These are phyloP conservation scores for Diachasmimorpha longicaudata DNA, from an alignment of 1,140 invertebrate species.

Conservation along the genomic window DNA sequence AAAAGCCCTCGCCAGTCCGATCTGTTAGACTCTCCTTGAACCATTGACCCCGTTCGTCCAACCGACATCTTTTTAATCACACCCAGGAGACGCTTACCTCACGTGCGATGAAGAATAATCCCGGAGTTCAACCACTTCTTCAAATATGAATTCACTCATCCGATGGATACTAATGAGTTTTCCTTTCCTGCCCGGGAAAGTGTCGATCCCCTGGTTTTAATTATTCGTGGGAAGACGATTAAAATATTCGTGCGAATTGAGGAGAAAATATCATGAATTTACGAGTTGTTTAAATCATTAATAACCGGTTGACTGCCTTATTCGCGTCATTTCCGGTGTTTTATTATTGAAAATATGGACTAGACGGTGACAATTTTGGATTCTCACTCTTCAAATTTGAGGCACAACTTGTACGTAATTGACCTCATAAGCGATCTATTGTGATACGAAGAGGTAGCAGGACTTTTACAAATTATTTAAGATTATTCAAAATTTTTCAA, in stretches of 20 bases:
- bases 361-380: too few species aligned
- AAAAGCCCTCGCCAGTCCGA: background rate
- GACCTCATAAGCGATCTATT: too few species aligned
- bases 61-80: constrained; percentile 25
- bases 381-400: too few species aligned
- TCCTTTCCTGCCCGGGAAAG: background rate
- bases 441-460: too few species aligned
- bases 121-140: background rate
- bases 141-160: constrained; percentile 2
- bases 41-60: constrained; percentile 29
- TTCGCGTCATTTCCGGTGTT: too few species aligned
- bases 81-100: constrained; percentile 1
- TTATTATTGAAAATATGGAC: too few species aligned
- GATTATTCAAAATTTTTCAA: too few species aligned
- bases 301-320: too few species aligned
- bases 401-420: too few species aligned
- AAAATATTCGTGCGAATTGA: background rate
- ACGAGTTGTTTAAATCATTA: too few species aligned
- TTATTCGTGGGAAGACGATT: background rate
- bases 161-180: background rate
- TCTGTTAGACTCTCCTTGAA: constrained; percentile 17
- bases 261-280: background rate
- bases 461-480: too few species aligned
- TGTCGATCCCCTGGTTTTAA: background rate
- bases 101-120: background rate